A percentile compares a stretch with the other conserved stretches of the same genome.
These are phyloP conservation scores for Meloidogyne chitwoodi DNA, from an alignment of 1,140 invertebrate genomes.

Conservation along the genomic window DNA sequence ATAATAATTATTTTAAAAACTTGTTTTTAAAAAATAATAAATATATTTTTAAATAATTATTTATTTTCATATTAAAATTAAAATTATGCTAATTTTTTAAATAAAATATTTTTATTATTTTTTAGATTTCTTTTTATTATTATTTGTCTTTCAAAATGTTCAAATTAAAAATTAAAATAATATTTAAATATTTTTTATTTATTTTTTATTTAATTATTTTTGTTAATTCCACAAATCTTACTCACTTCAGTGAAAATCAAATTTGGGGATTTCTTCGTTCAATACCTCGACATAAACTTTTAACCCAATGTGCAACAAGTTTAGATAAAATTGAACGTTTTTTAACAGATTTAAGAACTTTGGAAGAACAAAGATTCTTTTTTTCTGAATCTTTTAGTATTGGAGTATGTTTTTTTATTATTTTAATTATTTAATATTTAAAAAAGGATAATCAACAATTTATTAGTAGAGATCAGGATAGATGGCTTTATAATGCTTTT, in stretches of 20 bases:
- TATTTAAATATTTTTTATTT: not conserved
- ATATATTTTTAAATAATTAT: too few species aligned
- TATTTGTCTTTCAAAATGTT: too few species aligned
- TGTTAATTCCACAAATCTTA: conserved; percentile 29
- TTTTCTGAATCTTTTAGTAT: conserved; percentile 37
- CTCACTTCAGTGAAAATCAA: conserved; percentile 33
- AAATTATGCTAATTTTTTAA: too few species aligned
- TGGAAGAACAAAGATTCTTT: conserved; percentile 39
- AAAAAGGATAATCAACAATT: conserved; percentile 26
- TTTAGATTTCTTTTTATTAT: too few species aligned
- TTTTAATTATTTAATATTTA: not conserved
- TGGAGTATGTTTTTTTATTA: conserved; percentile 12
- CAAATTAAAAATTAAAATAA: not conserved
- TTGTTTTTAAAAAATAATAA: not conserved
- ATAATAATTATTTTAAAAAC: not conserved
- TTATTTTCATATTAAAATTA: too few species aligned
- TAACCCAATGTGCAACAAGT: conserved; percentile 32
- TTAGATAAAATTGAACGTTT: conserved; percentile 39
- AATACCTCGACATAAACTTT: conserved; percentile 31
- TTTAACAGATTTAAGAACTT: conserved; percentile 31
- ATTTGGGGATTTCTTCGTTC: conserved; percentile 34
- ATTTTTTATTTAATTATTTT: not conserved
- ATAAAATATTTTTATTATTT: too few species aligned
- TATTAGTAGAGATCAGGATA: conserved; percentile 52
- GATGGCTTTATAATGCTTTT: conserved; percentile 57